Evolutionary conservation across 2,797 vertebrate genomes (phyloP).

Genomic region (Fundulus diaphanus): DNA sequence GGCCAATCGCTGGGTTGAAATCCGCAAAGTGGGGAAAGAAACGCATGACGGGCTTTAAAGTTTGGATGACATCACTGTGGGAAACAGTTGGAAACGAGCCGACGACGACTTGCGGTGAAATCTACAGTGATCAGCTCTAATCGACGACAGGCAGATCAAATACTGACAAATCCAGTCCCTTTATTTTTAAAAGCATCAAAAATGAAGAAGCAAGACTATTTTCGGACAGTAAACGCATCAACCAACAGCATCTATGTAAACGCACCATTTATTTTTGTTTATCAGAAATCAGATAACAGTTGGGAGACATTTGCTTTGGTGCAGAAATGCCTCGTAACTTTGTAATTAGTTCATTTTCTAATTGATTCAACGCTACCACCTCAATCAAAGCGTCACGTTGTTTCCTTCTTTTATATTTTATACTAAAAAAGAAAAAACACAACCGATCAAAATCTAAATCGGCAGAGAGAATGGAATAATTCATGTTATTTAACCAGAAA

Average conservation of each 20-base stretch:
- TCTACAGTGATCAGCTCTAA: neutral
- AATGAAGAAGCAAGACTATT: neutral
- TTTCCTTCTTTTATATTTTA: neutral
- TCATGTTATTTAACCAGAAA: no score
- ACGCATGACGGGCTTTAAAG: constrained; percentile 6
- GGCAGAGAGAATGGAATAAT: neutral
- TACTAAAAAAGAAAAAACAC: neutral
- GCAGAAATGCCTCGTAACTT: neutral
- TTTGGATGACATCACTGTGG: neutral
- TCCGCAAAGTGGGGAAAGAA: neutral
- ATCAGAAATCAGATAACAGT: neutral
- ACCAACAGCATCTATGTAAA: neutral
- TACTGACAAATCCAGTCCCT: neutral
- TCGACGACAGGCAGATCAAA: neutral
- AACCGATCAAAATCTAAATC: neutral
- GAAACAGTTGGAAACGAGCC: neutral
- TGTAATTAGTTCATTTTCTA: neutral
- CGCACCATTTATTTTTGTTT: neutral
- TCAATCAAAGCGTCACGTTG: neutral
- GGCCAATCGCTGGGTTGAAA: neutral
- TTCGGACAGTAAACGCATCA: neutral
- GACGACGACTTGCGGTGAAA: neutral
- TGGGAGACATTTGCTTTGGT: neutral
- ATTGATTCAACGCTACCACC: neutral
- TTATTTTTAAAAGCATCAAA: neutral